phyloP scores from a whole-genome alignment of 1,140 invertebrate genomes.

The Octopus bimaculoides region DNA sequence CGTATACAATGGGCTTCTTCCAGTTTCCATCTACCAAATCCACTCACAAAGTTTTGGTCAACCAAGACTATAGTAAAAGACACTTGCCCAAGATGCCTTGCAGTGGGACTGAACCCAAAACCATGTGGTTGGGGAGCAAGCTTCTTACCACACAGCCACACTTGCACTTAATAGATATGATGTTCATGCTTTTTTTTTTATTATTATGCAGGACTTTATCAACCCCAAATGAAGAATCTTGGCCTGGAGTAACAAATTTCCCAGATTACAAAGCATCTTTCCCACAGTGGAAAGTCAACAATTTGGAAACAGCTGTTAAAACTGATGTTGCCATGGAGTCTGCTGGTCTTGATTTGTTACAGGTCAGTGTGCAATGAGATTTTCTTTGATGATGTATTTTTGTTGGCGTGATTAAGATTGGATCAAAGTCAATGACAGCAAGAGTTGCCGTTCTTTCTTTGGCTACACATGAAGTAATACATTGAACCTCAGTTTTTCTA shows the following conservation, averaged over 20 bases:
- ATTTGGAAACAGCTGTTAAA: slow-evolving; percentile 42
- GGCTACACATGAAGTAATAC: no score
- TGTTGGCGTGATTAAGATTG: no score
- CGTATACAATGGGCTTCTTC: no score
- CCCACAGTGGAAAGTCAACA: slow-evolving; percentile 55
- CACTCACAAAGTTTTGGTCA: background rate
- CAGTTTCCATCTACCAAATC: background rate
- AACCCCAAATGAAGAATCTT: slow-evolving; percentile 57
- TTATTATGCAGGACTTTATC: slow-evolving; percentile 48
- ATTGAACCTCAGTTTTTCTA: no score
- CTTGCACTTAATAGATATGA: background rate
- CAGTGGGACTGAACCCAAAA: background rate
- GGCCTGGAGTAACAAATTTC: slow-evolving; percentile 55
- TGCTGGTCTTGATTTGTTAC: no score
- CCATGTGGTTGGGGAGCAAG: background rate
- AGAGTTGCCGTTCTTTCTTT: no score
- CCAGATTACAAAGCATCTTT: slow-evolving; percentile 57
- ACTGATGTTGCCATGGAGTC: no score
- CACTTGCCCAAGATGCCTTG: background rate
- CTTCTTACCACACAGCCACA: background rate
- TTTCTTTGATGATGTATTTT: no score
- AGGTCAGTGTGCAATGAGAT: no score
- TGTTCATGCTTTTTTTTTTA: background rate
- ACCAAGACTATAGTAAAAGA: background rate
- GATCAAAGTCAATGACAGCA: no score